Percentiles rank a stretch among this genome's conserved stretches.
phyloP scores from a whole-genome alignment of 2,888 invertebrate species.

The Erpobdella octoculata region DNA sequence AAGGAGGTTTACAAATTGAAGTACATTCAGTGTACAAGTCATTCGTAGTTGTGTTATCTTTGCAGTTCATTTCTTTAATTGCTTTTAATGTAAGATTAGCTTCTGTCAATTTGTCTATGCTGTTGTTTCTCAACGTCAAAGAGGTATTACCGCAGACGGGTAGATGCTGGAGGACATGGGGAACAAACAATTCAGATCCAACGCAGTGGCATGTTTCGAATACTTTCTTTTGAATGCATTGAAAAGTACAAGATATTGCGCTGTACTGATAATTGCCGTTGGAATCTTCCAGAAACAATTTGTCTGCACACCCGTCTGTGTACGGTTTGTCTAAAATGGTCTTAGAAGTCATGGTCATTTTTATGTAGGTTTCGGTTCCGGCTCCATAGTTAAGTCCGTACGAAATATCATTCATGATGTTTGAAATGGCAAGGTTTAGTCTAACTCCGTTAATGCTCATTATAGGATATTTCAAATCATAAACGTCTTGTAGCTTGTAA shows the following conservation, averaged over 20 bases:
- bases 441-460: neutral
- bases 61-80: too few relatives aligned
- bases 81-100: too few relatives aligned
- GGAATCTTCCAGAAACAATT: neutral
- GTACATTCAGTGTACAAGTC: too few relatives aligned
- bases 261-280: neutral
- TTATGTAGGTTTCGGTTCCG: slow-evolving; percentile 9
- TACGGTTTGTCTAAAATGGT: slow-evolving; percentile 1
- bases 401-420: neutral
- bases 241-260: neutral
- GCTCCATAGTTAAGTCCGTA: slow-evolving; percentile 4
- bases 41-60: too few relatives aligned
- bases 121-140: too few relatives aligned
- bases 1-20: too few relatives aligned
- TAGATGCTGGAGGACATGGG: too few relatives aligned
- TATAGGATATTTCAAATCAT: neutral
- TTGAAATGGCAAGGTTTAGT: neutral
- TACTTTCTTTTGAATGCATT: neutral
- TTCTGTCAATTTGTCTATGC: too few relatives aligned
- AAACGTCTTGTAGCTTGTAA: neutral
- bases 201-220: neutral
- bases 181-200: too few relatives aligned
- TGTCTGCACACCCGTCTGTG: slow-evolving; percentile 3
- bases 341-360: neutral
- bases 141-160: too few relatives aligned